Percentiles rank a stretch among this genome's conserved stretches.
Evolutionary conservation across 64 coral and sea anemone species (phyloP).

Genomic region (Anthopleura sola): DNA sequence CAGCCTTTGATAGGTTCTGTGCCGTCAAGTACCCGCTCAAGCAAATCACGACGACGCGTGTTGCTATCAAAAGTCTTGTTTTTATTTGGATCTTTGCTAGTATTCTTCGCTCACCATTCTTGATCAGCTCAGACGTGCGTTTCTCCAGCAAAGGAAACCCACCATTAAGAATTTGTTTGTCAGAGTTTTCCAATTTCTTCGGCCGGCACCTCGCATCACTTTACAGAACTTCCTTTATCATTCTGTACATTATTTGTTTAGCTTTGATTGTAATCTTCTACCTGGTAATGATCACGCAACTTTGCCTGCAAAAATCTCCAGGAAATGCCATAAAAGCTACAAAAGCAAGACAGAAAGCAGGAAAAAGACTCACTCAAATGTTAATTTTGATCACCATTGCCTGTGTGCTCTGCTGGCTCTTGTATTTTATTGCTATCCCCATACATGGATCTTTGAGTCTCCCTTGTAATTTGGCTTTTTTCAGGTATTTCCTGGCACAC

Average conservation of each 20-base stretch:
- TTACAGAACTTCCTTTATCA: neutral
- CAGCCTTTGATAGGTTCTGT: conserved; percentile 32
- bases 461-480: conserved; percentile 49
- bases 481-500: conserved; percentile 37
- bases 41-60: neutral
- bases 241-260: conserved; percentile 14
- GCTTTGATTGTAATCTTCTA: conserved; percentile 16
- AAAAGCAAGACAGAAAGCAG: neutral
- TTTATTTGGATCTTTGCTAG: neutral
- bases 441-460: conserved; percentile 34
- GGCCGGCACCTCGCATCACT: neutral
- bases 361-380: conserved; percentile 34
- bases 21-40: conserved; percentile 38
- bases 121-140: neutral
- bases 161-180: neutral
- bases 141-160: neutral
- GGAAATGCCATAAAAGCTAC: neutral
- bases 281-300: neutral
- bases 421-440: conserved; percentile 48
- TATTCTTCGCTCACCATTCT: neutral
- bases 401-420: conserved; percentile 26
- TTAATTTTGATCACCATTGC: conserved; percentile 15
- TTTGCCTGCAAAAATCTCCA: conserved; percentile 18
- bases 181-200: neutral
- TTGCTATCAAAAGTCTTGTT: neutral